Evolutionary conservation across 2,888 invertebrate genomes (phyloP).

Genomic region (Aphidius colemani): DNA sequence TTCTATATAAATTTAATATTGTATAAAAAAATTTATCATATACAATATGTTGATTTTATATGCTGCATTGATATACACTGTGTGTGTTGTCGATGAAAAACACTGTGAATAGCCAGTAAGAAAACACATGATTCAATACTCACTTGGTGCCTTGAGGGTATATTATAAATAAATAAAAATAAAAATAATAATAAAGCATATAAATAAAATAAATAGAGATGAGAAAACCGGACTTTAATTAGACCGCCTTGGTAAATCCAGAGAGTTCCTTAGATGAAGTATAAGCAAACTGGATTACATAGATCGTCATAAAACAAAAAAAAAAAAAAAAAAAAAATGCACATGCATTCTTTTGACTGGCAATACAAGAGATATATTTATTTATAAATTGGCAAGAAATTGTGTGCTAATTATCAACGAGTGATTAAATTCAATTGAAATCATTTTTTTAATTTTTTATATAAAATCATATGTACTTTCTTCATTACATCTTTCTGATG

Average conservation of each 20-base stretch:
- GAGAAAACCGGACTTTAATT: conserved; percentile 45
- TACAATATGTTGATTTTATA: too few species aligned
- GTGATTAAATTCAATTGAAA: too few species aligned
- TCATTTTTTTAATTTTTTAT: too few species aligned
- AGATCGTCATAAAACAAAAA: conserved; percentile 27
- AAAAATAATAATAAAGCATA: background rate
- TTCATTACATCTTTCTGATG: too few species aligned
- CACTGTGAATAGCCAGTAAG: conserved; percentile 1
- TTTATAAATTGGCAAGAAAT: conserved; percentile 33
- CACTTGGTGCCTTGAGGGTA: conserved; percentile 10
- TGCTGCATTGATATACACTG: too few species aligned
- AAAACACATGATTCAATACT: conserved; percentile 3
- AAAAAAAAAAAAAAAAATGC: conserved; percentile 7
- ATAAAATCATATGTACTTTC: too few species aligned
- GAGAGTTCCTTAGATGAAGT: background rate
- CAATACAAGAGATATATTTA: too few species aligned
- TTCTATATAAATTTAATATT: background rate
- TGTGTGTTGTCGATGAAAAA: background rate
- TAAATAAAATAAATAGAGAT: conserved; percentile 30
- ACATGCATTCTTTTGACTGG: conserved; percentile 3
- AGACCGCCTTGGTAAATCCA: conserved; percentile 36
- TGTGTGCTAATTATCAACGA: conserved; percentile 39
- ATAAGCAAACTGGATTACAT: conserved; percentile 26
- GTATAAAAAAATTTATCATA: background rate
- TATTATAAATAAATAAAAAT: conserved; percentile 25